Base-by-base conservation (phyloP, 2,888 invertebrate genomes). In the Tipula confusa region DNA sequence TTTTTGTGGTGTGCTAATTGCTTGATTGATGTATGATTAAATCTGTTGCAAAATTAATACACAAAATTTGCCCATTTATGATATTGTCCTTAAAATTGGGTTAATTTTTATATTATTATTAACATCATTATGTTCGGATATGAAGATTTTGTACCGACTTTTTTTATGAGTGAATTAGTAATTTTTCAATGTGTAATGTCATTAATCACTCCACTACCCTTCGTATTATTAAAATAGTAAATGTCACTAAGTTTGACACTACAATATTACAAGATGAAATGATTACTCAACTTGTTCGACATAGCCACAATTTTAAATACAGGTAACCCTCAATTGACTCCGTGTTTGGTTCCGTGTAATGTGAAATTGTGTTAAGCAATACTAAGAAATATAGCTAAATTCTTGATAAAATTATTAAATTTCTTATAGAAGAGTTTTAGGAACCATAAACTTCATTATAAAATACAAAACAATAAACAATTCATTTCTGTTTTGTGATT, bases 51-150 rank as follows among this genome's bases (percentile, higher is more conserved):
- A 64, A 64, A 64, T 24, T 24, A n/a, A 64, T 9, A 64, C 2
- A 24, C 24, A 64, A 64, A n/a, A 24, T 64, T 64, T 64, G 24
- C 64, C 18, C 64, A 64, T 64, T 64, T 64, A n/a, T n/a, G n/a
- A n/a, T 64, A 64, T 64, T 24, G 64, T 64, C 64, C 9, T 64
- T 64, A 24, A 64, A 64, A 64, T 64, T 1, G 24, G 24, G 18
- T 64, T 64, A 64, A 64, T 64, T 64, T 64, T 24, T 24, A 64
- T 64, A 64, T n/a, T n/a, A n/a, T n/a, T n/a, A n/a, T 64, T 64
- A 64, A 64, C 64, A 18, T 64, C 64, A 64, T 64, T 64, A 64
- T 64, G 11, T 64, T 3, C 64, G 64, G 64, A 64, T 24, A 64
- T 64, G 24, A 64, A 64, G 24, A 24, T 64, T 11, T 18, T 64